Evolutionary conservation across 1,140 invertebrate genomes (phyloP).

Genomic region (Dryas iulia): DNA sequence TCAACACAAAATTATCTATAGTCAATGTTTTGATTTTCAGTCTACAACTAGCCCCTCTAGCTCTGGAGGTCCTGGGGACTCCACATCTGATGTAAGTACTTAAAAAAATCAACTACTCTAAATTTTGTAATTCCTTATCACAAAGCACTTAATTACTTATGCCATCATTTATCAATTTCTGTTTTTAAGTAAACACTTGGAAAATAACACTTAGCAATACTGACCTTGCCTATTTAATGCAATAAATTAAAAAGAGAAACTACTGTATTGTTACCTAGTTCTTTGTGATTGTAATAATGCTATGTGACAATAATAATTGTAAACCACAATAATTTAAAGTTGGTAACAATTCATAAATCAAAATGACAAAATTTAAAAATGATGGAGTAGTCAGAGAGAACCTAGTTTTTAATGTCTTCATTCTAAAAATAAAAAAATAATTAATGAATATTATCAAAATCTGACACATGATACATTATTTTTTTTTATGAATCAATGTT

Average conservation of each 20-base stretch:
- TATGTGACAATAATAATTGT: background rate
- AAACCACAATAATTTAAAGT: too few species aligned
- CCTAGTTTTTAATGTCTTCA: too few species aligned
- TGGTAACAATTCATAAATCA: too few species aligned
- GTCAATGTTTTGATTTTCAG: conserved; percentile 21
- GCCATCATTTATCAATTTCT: background rate
- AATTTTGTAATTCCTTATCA: too few species aligned
- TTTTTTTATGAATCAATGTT: too few species aligned
- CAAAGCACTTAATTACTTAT: background rate
- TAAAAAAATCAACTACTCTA: background rate
- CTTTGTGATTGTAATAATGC: background rate
- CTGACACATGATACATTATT: too few species aligned
- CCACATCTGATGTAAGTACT: conserved; percentile 67
- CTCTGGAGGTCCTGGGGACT: conserved; percentile 63
- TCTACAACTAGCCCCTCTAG: conserved; percentile 67
- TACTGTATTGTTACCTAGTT: background rate
- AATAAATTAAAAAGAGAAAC: background rate
- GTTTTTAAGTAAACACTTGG: background rate
- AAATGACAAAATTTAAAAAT: too few species aligned
- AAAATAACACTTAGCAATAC: background rate
- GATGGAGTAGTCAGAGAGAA: too few species aligned
- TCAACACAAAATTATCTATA: too few species aligned
- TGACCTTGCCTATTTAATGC: background rate
- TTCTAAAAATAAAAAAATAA: too few species aligned
- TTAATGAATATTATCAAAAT: too few species aligned